Evolutionary conservation across 1,140 invertebrate genomes (phyloP), one percentile per base, ranked within the genome.

Genomic region (Lutraria rhynchaena): DNA sequence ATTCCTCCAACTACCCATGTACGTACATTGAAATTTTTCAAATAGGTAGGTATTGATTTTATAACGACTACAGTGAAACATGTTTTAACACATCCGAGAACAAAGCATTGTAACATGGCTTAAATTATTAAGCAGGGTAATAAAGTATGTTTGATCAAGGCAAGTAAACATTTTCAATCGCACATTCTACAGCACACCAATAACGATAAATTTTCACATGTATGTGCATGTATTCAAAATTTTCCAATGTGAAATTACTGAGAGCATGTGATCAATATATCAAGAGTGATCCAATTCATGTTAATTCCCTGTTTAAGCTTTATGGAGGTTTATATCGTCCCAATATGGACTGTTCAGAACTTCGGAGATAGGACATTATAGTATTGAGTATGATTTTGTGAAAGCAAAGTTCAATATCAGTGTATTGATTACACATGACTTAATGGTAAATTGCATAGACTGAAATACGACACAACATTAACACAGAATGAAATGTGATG

Each of bases 51-150:
- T 71, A 71, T 71, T 71, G 69, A 71, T 51, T 71, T 55, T 70
- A 29, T 49, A 46, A 55, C 53, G 19, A 27, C 7, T 9, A 55
- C 4, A 57, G 27, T 55, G 69, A 24, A 71, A 71, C 69, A 71
- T 55, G 69, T 71, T 44, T 37, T 37, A 71, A 71, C 69, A 57
- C 15, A 71, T 71, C 69, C 22, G 22, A 41, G 37, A 19, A 37
- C 29, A 27, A 24, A 5, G 1, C 49, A 41, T 55, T 71, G 19
- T 57, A 71, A 57, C 22, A 37, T 11, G 49, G 69, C 69, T 57
- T 71, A 71, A 71, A 71, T 55, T 71, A 71, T 71, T 71, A 71
- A 71, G 35, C 37, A 46, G 69, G 69, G 31, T 71, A 71, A 71
- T 71, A 71, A 71, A 71, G 53, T 22, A 17, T 71, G 69, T 57